Evolutionary conservation across 2,113 vertebrate species (phyloP), one percentile per base, ranked within the genome.

Genomic region (Ictalurus furcatus): DNA sequence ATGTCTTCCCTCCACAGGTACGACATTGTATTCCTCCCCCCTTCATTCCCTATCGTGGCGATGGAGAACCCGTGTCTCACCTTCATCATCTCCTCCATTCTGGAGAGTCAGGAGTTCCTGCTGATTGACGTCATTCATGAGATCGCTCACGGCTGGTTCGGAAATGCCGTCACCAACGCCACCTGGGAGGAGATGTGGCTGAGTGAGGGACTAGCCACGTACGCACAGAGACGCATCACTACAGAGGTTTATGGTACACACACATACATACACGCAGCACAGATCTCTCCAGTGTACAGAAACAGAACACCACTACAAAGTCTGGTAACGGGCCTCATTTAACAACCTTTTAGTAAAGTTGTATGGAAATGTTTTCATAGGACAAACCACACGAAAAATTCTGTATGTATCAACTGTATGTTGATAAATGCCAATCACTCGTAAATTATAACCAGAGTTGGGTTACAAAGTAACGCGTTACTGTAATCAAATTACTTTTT

Each of bases 151-250:
- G 98, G 98, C 95, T 99, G 98, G 98, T 99, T 99, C 4, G 98
- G 98, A 44, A 99, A 99, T 0, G 97, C 98, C 0, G 98, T 99
- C 94, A 99, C 98, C 94, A 99, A 99, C 0, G 98, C 97, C 91
- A 98, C 97, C 0, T 99, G 98, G 98, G 98, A 99, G 93, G 98
- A 99, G 96, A 99, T 99, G 98, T 99, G 98, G 98, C 96, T 99
- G 93, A 99, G 98, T 0, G 98, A 99, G 90, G 98, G 98, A 2
- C 95, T 99, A 44, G 98, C 98, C 89, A 99, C 98, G 0, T 99
- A 99, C 0, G 98, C 98, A 0, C 98, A 99, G 95, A 96, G 98
- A 73, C 96, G 98, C 28, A 99, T 99, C 94, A 99, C 98, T 90
- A 97, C 97, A 0, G 96, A 97, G 95, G 97, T 97, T 87, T 98